Evolutionary conservation across 1,140 invertebrate genomes (phyloP).

Genomic region (Lysiphlebus fabarum): DNA sequence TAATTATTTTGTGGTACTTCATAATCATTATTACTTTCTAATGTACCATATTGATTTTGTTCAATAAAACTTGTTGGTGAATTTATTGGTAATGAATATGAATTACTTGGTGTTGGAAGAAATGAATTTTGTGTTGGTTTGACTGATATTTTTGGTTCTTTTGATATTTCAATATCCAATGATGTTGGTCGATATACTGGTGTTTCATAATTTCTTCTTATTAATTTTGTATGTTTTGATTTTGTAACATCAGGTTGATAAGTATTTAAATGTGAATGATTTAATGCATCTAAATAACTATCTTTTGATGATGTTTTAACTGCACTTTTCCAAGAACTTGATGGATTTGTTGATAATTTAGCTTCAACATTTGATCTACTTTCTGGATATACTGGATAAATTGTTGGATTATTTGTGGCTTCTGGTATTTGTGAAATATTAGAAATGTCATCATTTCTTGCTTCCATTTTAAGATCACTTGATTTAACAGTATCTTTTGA

Average conservation of each 20-base stretch:
- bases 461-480: constrained; percentile 29
- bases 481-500: not conserved
- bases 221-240: constrained; percentile 26
- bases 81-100: constrained; percentile 33
- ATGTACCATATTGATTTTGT: constrained; percentile 42
- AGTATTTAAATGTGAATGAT: constrained; percentile 49
- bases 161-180: constrained; percentile 11
- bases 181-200: constrained; percentile 32
- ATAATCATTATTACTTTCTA: constrained; percentile 37
- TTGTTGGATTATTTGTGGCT: not conserved
- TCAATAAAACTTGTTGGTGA: constrained; percentile 23
- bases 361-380: not conserved
- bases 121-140: constrained; percentile 21
- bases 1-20: constrained; percentile 43
- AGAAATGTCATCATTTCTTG: constrained; percentile 16
- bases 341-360: not conserved
- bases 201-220: constrained; percentile 41
- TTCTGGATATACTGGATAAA: constrained; percentile 5
- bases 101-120: constrained; percentile 26
- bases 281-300: constrained; percentile 52
- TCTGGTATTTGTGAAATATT: not conserved
- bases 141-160: constrained; percentile 16
- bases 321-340: constrained; percentile 10
- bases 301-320: constrained; percentile 34
- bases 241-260: constrained; percentile 35